Base-by-base conservation (phyloP, 2,888 invertebrate species). In the Actias luna region DNA sequence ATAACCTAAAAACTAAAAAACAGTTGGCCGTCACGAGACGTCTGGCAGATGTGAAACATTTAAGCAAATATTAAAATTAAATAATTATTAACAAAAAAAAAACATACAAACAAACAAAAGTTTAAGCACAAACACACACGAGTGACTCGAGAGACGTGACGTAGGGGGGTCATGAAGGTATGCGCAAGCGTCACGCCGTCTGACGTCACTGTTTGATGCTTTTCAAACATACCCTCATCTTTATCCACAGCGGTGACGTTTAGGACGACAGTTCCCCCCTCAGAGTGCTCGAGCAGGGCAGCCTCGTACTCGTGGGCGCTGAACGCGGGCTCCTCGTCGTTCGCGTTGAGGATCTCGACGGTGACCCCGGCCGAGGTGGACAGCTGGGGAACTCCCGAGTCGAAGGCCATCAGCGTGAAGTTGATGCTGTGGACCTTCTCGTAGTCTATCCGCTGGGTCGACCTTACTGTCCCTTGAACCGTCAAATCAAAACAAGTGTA, bases 251-350 rank as follows among this genome's bases (percentile, higher is more conserved):
- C 98, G 65, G 93, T 94, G 0, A 98, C 96, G 50, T 94, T 94
- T 0, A 96, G 89, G 0, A 98, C 95, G 4, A 93, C 93, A 0
- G 96, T 96, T 0, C 96, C 97, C 0, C 93, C 93, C 0, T 94
- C 93, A 0, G 97, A 94, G 78, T 98, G 97, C 83, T 98, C 98
- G 0, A 94, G 89, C 1, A 98, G 93, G 0, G 94, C 93, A 0
- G 95, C 96, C 62, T 95, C 94, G 78, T 98, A 98, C 8, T 89
- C 86, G 22, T 88, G 86, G 66, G 94, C 93, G 0, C 93, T 92
- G 82, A 98, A 98, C 59, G 93, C 92, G 0, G 98, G 98, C 78
- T 96, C 95, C 78, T 97, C 97, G 76, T 98, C 98, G 74, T 99
- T 98, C 0, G 97, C 94, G 79, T 98, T 98, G 36, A 95, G 91